Evolutionary conservation across 2,113 vertebrate species (phyloP).

Genomic region (Lepus europaeus): DNA sequence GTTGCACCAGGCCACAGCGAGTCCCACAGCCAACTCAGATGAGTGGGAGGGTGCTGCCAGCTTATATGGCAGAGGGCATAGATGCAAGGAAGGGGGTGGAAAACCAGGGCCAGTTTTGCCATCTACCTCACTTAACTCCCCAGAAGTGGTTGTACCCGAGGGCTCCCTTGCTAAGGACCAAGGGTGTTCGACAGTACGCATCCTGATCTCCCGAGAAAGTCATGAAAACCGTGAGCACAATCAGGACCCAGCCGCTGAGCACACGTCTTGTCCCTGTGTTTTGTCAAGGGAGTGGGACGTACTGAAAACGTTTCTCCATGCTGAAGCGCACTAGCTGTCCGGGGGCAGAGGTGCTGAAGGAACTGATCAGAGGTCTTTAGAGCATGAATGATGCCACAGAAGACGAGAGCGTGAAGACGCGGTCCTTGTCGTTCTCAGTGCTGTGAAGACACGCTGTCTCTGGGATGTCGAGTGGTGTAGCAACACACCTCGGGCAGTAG

Average conservation of each 20-base stretch:
- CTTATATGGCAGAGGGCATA: neutral
- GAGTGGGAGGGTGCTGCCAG: too few relatives aligned
- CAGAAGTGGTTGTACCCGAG: neutral
- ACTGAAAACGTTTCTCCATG: neutral
- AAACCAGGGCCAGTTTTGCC: neutral
- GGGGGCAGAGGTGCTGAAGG: neutral
- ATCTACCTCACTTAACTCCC: neutral
- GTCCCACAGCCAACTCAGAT: neutral
- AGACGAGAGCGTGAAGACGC: neutral
- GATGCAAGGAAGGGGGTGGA: neutral
- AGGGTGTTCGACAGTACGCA: neutral
- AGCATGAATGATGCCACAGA: neutral
- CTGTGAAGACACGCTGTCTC: slow-evolving; percentile 27
- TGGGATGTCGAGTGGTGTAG: slow-evolving; percentile 30
- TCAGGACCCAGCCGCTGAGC: neutral
- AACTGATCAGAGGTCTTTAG: neutral
- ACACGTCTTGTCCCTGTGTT: neutral
- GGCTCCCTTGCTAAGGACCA: neutral
- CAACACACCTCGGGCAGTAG: neutral
- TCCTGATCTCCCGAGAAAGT: neutral
- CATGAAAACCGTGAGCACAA: neutral
- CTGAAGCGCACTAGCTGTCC: neutral
- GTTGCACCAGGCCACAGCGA: neutral
- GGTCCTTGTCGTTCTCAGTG: neutral
- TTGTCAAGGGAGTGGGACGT: fast-evolving